Percentiles rank a stretch among this genome's conserved stretches.
phyloP scores from a whole-genome alignment of 2,797 vertebrate species.

The Poeciliopsis turneri region DNA sequence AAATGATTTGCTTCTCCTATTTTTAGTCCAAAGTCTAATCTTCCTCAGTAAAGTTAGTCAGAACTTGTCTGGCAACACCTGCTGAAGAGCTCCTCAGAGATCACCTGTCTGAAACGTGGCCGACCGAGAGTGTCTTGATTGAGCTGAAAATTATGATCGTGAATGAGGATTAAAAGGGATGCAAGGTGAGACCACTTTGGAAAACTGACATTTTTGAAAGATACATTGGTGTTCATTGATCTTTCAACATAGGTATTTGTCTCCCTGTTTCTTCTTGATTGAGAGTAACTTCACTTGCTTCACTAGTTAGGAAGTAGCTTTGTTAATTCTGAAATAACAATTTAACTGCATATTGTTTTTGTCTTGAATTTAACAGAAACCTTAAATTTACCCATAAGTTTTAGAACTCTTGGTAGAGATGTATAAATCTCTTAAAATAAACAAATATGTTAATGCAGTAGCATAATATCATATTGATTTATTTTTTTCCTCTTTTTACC shows the following conservation, averaged over 20 bases:
- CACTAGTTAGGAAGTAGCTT: constrained; percentile 7
- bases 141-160: constrained; percentile 54
- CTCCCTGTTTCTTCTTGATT: constrained; percentile 23
- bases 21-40: constrained; percentile 79
- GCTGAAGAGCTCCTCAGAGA: constrained; percentile 75
- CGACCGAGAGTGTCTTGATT: constrained; percentile 60
- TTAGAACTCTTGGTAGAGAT: not conserved
- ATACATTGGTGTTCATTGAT: constrained; percentile 27
- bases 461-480: not conserved
- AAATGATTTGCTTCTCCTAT: constrained; percentile 82
- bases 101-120: constrained; percentile 67
- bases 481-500: not conserved
- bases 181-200: constrained; percentile 45
- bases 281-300: constrained; percentile 20
- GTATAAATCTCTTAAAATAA: not conserved
- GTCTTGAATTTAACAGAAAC: not conserved
- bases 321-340: not conserved
- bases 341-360: not conserved
- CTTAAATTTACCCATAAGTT: not conserved
- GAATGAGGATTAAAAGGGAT: constrained; percentile 46
- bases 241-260: constrained; percentile 31
- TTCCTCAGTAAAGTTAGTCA: constrained; percentile 75
- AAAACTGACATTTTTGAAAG: constrained; percentile 35
- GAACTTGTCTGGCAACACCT: constrained; percentile 79
- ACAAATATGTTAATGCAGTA: not conserved